These are phyloP conservation scores for Hyaena hyaena DNA, from an alignment of 2,113 vertebrate species.

Conservation along the genomic window DNA sequence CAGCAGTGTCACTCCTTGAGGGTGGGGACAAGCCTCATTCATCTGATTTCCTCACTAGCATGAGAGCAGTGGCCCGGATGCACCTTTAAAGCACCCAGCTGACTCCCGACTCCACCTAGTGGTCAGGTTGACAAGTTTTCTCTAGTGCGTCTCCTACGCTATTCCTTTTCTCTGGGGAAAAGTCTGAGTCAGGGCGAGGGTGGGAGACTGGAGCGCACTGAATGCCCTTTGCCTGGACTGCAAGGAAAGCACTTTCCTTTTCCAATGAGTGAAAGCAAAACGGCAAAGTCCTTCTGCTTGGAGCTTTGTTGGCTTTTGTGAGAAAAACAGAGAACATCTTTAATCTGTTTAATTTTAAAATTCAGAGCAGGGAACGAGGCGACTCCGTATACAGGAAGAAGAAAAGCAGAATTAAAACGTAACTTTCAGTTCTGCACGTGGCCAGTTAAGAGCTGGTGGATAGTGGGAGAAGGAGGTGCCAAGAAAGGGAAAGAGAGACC, in stretches of 20 bases:
- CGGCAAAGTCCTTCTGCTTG: not conserved
- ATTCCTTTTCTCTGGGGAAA: not conserved
- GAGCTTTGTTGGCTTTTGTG: not conserved
- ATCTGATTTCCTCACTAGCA: rapidly evolving
- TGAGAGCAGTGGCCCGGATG: rapidly evolving
- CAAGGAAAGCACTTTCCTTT: not conserved
- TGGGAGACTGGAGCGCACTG: rapidly evolving
- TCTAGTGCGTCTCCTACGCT: not conserved
- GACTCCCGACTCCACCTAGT: not conserved
- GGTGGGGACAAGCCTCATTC: rapidly evolving
- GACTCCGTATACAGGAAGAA: not conserved
- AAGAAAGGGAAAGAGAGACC: not conserved
- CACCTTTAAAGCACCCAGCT: not conserved
- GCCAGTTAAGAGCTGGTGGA: not conserved
- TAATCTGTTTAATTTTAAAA: not conserved
- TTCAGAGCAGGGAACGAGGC: not conserved
- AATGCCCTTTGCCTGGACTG: not conserved
- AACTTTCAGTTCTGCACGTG: not conserved
- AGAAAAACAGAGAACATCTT: not conserved
- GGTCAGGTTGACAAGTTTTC: not conserved
- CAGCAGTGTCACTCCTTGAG: not conserved
- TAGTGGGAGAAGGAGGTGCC: not conserved
- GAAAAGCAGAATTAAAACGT: not conserved
- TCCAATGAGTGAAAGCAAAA: not conserved
- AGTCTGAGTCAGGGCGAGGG: rapidly evolving